Evolutionary conservation across 2,797 vertebrate genomes (phyloP).

Genomic region (Sebastes diaconus): DNA sequence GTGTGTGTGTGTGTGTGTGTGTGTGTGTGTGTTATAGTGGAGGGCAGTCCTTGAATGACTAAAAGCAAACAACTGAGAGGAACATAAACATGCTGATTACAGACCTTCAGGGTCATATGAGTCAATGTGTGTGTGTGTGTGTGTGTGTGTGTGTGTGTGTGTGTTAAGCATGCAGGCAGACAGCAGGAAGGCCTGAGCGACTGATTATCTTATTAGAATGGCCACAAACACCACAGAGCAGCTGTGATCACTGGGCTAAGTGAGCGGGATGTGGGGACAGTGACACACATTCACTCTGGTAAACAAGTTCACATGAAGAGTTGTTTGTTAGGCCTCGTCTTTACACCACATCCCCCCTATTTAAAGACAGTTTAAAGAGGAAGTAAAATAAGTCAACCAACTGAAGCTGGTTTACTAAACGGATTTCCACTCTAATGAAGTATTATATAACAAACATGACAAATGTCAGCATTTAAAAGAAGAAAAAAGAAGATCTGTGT

Average conservation of each 20-base stretch:
- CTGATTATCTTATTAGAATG: neutral
- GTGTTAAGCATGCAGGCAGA: neutral
- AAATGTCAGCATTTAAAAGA: too few relatives aligned
- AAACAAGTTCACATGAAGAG: neutral
- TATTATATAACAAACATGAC: too few relatives aligned
- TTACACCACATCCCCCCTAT: neutral
- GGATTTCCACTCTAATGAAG: too few relatives aligned
- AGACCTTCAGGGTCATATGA: constrained; percentile 6
- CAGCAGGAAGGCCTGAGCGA: neutral
- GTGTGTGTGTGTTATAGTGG: neutral
- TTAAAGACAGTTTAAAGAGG: neutral
- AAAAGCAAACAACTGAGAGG: constrained; percentile 28
- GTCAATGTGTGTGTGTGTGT: neutral
- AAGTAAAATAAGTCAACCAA: too few relatives aligned
- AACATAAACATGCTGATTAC: constrained; percentile 18
- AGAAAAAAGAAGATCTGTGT: too few relatives aligned
- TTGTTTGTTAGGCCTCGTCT: neutral
- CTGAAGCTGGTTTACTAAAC: too few relatives aligned
- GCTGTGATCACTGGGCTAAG: neutral
- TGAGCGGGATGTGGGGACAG: neutral
- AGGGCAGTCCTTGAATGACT: constrained; percentile 21
- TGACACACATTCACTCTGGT: neutral
- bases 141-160: neutral
- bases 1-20: neutral
- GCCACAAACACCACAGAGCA: constrained; percentile 7